Percentiles rank a stretch among this genome's conserved stretches.
Conservation (phyloP, 1,140 invertebrate species). For the Orussus abietinus region DNA sequence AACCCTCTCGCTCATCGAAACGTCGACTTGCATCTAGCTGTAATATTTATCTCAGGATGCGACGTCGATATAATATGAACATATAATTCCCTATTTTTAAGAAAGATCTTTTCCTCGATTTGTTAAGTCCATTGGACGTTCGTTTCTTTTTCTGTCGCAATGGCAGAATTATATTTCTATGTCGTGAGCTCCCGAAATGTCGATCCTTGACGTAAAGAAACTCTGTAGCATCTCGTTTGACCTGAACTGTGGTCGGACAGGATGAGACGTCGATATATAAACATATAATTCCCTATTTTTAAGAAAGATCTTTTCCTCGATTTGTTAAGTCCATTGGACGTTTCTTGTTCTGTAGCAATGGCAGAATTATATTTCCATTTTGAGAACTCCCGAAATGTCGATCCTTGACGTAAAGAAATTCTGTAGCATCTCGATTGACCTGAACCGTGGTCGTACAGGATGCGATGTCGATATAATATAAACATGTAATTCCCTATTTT, state of each 20-base stretch:
- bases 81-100: background rate
- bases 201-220: too few species aligned
- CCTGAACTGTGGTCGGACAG: too few species aligned
- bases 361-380: too few species aligned
- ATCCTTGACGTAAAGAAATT: too few species aligned
- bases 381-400: too few species aligned
- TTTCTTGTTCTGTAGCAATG: too few species aligned
- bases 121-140: constrained; percentile 10
- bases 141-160: too few species aligned
- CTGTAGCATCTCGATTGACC: too few species aligned
- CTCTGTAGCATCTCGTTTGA: too few species aligned
- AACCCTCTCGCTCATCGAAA: background rate
- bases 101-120: constrained; percentile 13
- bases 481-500: background rate
- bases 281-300: background rate
- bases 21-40: background rate
- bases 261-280: background rate
- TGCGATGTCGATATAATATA: background rate
- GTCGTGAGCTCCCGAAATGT: too few species aligned
- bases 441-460: too few species aligned
- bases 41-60: background rate
- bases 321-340: constrained; percentile 11
- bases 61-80: background rate
- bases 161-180: too few species aligned
- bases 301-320: constrained; percentile 11